Base-by-base conservation (phyloP, 2,888 invertebrate genomes). In the Willowsia nigromaculata region DNA sequence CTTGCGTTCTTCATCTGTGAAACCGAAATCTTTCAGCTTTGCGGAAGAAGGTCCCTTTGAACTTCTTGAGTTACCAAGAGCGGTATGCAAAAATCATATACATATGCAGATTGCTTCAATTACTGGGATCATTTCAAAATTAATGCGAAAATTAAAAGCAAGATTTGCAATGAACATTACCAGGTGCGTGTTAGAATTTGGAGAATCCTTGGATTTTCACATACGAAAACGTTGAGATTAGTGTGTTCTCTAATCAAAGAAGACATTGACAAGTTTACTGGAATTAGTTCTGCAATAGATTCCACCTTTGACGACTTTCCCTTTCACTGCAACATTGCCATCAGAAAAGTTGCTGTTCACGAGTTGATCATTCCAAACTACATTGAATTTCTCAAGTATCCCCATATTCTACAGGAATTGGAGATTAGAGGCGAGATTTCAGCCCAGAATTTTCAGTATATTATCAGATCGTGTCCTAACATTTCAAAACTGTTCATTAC, bases 371-470 rank as follows among this genome's bases (percentile, higher is more conserved):
- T 33, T 7, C 87, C 87, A 33, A 22, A 18, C 5, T 82, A 33
- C 15, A 43, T 74, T 0, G 27, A 68, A 11, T 87, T 87, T 40
- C 74, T 87, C 30, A 81, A 82, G 43, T 87, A 87, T 33, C 87
- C 87, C 7, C 22, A 47, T 11, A 15, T 53, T 13, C 37, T 87
- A 9, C 47, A 30, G n/a, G 87, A 87, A 40, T n/a, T 87, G 22
- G 87, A 87, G 74, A 82, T 87, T 59, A 27, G 82, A 33, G 87
- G 87, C 59, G 82, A 87, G 13, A 87, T 87, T 6, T 43, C 81
- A 5, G 0, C 33, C 6, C 56, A 74, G 22, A 87, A 56, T 15
- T 87, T 81, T 40, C 56, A 59, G 15, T 87, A 82, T 47, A 87
- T 87, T 13, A 40, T 87, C 53, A 71, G 40, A 7, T 59, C 82